Conservation (phyloP, 2,888 invertebrate genomes). For the Cremastobaeus sp. region DNA sequence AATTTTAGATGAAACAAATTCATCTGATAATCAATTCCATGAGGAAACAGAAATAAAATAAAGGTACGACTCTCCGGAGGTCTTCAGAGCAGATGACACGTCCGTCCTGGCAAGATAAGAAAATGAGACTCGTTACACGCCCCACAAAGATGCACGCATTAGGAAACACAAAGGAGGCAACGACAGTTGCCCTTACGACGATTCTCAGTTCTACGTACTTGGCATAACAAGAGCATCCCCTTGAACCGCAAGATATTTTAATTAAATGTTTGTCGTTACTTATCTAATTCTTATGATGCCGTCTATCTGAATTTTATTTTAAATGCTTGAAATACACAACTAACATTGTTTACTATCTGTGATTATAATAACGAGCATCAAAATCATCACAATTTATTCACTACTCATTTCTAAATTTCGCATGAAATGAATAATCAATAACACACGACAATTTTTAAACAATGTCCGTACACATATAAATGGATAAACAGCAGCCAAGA, state of each 20-base stretch:
- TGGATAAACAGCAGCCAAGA: background rate
- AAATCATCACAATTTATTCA: too few species aligned
- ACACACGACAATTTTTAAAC: background rate
- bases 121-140: constrained; percentile 74
- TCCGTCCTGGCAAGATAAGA: constrained; percentile 73
- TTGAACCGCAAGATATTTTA: constrained; percentile 62
- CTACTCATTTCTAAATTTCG: too few species aligned
- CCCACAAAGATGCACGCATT: constrained; percentile 76
- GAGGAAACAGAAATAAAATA: constrained; percentile 13
- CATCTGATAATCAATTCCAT: background rate
- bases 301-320: constrained; percentile 12
- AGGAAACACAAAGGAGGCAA: constrained; percentile 71
- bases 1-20: too few species aligned
- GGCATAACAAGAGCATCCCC: constrained; percentile 64
- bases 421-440: too few species aligned
- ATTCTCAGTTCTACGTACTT: constrained; percentile 65
- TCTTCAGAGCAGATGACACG: constrained; percentile 76
- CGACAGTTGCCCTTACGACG: constrained; percentile 75
- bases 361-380: too few species aligned
- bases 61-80: constrained; percentile 35
- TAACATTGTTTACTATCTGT: too few species aligned
- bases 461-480: background rate
- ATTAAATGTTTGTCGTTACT: constrained; percentile 65
- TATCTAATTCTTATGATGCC: constrained; percentile 35
- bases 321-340: background rate